Conservation (phyloP, 2,797 vertebrate species). For the Dryobates pubescens region DNA sequence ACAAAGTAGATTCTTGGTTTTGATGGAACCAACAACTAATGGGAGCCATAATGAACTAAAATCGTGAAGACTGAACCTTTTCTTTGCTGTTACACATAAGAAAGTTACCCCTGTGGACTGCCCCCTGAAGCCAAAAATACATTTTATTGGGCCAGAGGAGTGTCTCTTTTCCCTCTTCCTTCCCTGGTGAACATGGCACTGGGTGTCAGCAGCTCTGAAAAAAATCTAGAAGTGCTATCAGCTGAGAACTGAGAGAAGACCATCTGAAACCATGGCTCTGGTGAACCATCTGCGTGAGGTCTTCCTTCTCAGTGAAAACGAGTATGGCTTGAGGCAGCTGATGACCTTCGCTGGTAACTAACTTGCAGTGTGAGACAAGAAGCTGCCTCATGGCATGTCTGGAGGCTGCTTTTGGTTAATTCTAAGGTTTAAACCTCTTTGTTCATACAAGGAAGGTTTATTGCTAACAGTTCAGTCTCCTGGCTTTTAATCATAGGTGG, state of each 20-base stretch:
- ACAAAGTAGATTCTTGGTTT: background rate
- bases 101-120: background rate
- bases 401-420: background rate
- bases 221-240: no score
- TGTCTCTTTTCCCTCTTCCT: background rate
- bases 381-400: background rate
- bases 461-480: no score
- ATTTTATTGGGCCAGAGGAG: background rate
- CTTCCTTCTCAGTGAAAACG: background rate
- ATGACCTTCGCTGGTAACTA: background rate
- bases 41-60: background rate
- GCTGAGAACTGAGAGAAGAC: no score
- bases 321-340: background rate
- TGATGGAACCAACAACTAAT: background rate
- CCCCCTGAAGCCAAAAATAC: background rate
- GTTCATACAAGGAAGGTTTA: background rate
- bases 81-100: background rate
- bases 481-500: no score
- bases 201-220: background rate
- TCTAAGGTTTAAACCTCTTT: background rate
- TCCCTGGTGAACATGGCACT: background rate
- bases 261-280: no score
- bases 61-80: background rate
- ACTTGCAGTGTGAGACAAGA: background rate
- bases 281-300: no score